phyloP scores from a whole-genome alignment of 2,888 invertebrate species.

The Sipha maydis region DNA sequence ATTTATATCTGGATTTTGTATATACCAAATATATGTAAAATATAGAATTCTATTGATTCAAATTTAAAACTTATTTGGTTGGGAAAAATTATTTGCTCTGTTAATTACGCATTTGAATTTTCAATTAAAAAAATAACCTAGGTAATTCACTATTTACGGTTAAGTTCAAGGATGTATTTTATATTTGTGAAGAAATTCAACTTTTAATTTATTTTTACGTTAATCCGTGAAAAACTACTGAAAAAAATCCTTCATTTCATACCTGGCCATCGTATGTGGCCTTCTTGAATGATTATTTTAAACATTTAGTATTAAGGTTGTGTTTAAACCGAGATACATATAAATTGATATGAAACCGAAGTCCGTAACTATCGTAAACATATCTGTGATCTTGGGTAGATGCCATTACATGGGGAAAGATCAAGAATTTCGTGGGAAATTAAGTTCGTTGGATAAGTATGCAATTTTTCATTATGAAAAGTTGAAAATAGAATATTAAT shows the following conservation, averaged over 20 bases:
- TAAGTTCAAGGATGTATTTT: slow-evolving; percentile 34
- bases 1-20: background rate
- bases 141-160: background rate
- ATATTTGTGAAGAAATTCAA: background rate
- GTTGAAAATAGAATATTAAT: background rate
- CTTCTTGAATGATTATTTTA: background rate
- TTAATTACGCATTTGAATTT: background rate
- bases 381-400: background rate
- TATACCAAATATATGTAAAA: background rate
- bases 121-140: background rate
- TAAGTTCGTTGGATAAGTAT: background rate
- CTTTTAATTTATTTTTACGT: slow-evolving; percentile 18
- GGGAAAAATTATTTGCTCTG: background rate
- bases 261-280: background rate
- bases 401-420: background rate
- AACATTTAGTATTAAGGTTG: background rate
- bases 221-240: background rate
- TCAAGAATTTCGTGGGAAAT: slow-evolving; percentile 26
- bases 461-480: background rate
- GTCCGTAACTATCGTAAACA: background rate
- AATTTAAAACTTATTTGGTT: too few relatives aligned
- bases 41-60: background rate
- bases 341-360: background rate
- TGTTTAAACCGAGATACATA: background rate
- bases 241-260: slow-evolving; percentile 27